A percentile compares a stretch with the other conserved stretches of the same genome.
Conservation (phyloP, 1,140 invertebrate genomes). For the Bicyclus anynana region DNA sequence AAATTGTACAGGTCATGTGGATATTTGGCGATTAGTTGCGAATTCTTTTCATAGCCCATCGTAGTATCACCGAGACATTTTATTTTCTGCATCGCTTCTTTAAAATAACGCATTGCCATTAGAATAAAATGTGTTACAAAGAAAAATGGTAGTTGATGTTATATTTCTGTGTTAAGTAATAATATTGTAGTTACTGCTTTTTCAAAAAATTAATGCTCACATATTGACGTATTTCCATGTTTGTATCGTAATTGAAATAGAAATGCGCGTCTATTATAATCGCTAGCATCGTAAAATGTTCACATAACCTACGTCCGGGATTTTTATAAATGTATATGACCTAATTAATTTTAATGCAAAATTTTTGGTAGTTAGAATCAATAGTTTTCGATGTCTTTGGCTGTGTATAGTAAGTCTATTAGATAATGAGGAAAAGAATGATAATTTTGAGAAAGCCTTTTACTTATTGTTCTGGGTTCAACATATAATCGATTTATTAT, state of each 20-base stretch:
- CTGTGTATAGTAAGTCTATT: slow-evolving; percentile 68
- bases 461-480: slow-evolving; percentile 56
- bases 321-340: slow-evolving; percentile 51
- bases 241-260: slow-evolving; percentile 20
- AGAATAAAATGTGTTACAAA: slow-evolving; percentile 61
- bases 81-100: slow-evolving; percentile 55
- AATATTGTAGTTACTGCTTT: slow-evolving; percentile 46
- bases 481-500: slow-evolving; percentile 54
- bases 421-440: slow-evolving; percentile 47
- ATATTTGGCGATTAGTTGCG: slow-evolving; percentile 74
- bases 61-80: slow-evolving; percentile 51
- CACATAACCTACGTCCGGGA: slow-evolving; percentile 68
- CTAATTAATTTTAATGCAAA: slow-evolving; percentile 54
- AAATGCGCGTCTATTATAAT: slow-evolving; percentile 42
- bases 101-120: slow-evolving; percentile 42
- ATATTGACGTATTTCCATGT: slow-evolving; percentile 22
- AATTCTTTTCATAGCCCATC: slow-evolving; percentile 49
- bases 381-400: slow-evolving; percentile 73
- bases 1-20: slow-evolving; percentile 75
- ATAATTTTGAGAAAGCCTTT: slow-evolving; percentile 55
- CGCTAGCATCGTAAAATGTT: slow-evolving; percentile 76
- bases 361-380: slow-evolving; percentile 60
- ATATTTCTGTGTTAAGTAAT: slow-evolving; percentile 38
- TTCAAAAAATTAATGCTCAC: slow-evolving; percentile 34
- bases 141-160: slow-evolving; percentile 72